Percentiles rank a stretch among this genome's conserved stretches.
phyloP scores from a whole-genome alignment of 2,888 invertebrate genomes.

The Polydesmus complanatus region DNA sequence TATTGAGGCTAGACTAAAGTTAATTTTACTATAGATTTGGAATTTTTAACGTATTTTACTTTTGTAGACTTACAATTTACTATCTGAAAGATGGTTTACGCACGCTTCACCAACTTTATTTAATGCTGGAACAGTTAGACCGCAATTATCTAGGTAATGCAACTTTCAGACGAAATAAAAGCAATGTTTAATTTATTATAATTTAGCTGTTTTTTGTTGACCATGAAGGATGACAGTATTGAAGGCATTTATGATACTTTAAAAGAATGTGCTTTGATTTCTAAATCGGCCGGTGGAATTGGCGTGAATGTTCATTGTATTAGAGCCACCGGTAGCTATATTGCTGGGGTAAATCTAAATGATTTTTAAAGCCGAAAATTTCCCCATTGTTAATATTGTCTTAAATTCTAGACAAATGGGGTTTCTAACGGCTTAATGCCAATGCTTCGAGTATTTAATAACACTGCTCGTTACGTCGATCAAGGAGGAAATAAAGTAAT shows the following conservation, averaged over 20 bases:
- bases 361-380: background rate
- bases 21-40: background rate
- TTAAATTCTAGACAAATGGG: constrained; percentile 54
- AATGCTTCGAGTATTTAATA: constrained; percentile 88
- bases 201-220: constrained; percentile 77
- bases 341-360: constrained; percentile 49
- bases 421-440: constrained; percentile 90
- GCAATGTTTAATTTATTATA: background rate
- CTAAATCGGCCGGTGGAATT: constrained; percentile 94
- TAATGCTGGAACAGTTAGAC: constrained; percentile 77
- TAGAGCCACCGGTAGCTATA: constrained; percentile 75
- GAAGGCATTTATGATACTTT: constrained; percentile 88
- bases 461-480: constrained; percentile 90
- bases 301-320: constrained; percentile 94
- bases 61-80: constrained; percentile 66
- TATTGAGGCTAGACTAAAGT: constrained; percentile 46
- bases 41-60: background rate
- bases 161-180: background rate
- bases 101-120: constrained; percentile 97
- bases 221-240: constrained; percentile 88
- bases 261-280: constrained; percentile 84
- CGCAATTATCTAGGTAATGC: constrained; percentile 71
- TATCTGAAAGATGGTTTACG: constrained; percentile 91
- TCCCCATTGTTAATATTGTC: background rate
- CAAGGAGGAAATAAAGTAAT: constrained; percentile 83